Conservation (phyloP, 2,888 invertebrate species). For the Athrips mouffetella region DNA sequence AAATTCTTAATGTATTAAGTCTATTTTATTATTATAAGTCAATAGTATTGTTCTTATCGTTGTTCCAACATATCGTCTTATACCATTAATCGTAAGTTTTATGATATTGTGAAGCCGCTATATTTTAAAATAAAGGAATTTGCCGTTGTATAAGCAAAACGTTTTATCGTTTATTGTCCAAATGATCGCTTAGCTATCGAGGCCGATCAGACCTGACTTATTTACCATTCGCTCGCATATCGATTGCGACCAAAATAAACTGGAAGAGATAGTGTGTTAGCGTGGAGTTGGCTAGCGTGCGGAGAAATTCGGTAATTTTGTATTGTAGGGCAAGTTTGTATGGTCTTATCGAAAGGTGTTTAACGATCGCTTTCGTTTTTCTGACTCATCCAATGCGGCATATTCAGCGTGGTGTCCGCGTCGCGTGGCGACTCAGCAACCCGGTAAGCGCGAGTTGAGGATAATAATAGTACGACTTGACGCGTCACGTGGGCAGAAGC, state of each 20-base stretch:
- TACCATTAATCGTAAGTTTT: constrained; percentile 70
- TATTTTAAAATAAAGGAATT: constrained; percentile 78
- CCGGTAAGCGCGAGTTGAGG: constrained; percentile 47
- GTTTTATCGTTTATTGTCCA: constrained; percentile 73
- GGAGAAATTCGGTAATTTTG: constrained; percentile 43
- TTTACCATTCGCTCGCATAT: constrained; percentile 64
- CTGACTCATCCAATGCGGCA: constrained; percentile 74
- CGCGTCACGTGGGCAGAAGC: constrained; percentile 28
- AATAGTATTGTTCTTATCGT: constrained; percentile 72
- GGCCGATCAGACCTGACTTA: constrained; percentile 58
- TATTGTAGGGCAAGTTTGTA: constrained; percentile 32
- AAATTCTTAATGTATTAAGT: constrained; percentile 63
- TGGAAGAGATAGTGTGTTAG: constrained; percentile 73
- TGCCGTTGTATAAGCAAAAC: constrained; percentile 76
- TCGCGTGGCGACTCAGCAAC: constrained; percentile 48
- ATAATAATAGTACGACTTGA: no score
- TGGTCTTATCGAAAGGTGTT: constrained; percentile 36
- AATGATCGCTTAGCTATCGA: constrained; percentile 59
- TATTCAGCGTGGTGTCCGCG: constrained; percentile 63
- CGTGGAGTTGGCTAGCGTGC: constrained; percentile 70
- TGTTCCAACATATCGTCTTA: constrained; percentile 77
- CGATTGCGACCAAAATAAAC: constrained; percentile 72
- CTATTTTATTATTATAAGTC: constrained; percentile 60
- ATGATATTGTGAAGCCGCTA: constrained; percentile 76
- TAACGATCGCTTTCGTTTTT: constrained; percentile 58